Evolutionary conservation across 92 coral and sea anemone species (phyloP).

Genomic region (Montipora capitata): DNA sequence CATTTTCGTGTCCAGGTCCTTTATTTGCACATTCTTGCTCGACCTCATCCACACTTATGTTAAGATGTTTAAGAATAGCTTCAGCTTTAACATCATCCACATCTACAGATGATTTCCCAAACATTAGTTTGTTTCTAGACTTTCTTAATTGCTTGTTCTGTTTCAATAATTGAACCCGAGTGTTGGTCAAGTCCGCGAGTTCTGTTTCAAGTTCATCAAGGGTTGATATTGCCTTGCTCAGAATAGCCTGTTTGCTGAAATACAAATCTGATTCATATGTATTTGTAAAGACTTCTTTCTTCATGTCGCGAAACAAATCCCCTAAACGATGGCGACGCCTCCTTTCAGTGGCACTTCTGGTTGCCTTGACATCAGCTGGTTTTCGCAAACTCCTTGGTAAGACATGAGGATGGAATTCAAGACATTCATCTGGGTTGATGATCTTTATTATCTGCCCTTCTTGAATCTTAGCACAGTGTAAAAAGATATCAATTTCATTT

Average conservation of each 20-base stretch:
- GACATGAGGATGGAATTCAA: conserved; percentile 28
- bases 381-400: conserved; percentile 65
- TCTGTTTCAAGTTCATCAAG: conserved; percentile 57
- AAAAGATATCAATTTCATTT: conserved; percentile 81
- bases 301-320: conserved; percentile 80
- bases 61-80: conserved; percentile 42
- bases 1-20: neutral
- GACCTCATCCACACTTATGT: conserved; percentile 46
- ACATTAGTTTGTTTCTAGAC: conserved; percentile 66
- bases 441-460: conserved; percentile 80
- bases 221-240: conserved; percentile 74
- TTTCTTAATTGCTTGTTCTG: conserved; percentile 66
- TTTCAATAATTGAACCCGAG: conserved; percentile 40
- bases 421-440: conserved; percentile 79
- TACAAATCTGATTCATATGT: conserved; percentile 67
- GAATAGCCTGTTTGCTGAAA: conserved; percentile 87
- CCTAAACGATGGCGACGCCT: conserved; percentile 87
- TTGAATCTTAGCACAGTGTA: conserved; percentile 83
- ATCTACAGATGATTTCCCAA: conserved; percentile 41
- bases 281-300: conserved; percentile 79
- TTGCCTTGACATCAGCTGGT: conserved; percentile 77
- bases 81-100: conserved; percentile 65
- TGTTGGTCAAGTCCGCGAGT: conserved; percentile 15
- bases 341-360: conserved; percentile 90
- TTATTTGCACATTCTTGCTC: neutral